Base-by-base conservation (phyloP, 2,113 vertebrate species). In the Actinemys pallida region DNA sequence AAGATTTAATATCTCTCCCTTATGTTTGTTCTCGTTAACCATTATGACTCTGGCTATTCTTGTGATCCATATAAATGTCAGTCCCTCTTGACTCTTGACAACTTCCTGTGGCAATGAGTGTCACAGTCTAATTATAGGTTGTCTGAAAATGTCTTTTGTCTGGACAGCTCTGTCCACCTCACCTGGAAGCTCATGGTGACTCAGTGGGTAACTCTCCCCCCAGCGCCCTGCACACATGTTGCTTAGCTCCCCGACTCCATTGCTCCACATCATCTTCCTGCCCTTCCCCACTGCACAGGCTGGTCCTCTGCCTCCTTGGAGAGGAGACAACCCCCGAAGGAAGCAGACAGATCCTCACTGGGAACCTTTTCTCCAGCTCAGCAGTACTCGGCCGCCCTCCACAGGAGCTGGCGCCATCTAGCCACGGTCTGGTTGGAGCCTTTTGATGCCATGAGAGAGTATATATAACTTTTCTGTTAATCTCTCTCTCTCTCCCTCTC, bases 391-490 rank as follows among this genome's bases (percentile, higher is more conserved):
- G 13, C 31, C 7, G 16, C 62, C 31, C 62, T 65, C 14, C 16
- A 35, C 13, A 31, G 31, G 62, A 65, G n/a, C 17, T 72, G 65
- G 9, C 4, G 22, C n/a, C 10, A 20, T 72, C 17, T 22, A 39
- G 19, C 65, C 19, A 72, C 35, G 19, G 16, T 65, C 62, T 65
- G 31, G 65, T 72, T 4, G 1, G 0, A 81, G 80, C 80, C 52
- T 53, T 39, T 52, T 52, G 12, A 39, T 45, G 81, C 42, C 81
- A 45, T 13, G 0, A 0, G 1, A 0, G 81, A 62, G 49, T 75
- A 78, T 3, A 31, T 93, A 96, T 95, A 91, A 56, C 62, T 92
- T 78, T 52, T 90, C 97, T 95, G 93, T 87, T 95, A 85, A 95
- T 93, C 95, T 94, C 78, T n/a, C 35, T 69, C 62, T 69, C 65